These are phyloP conservation scores for Cyaniris semiargus DNA, from an alignment of 2,888 invertebrate species.

Conservation along the genomic window DNA sequence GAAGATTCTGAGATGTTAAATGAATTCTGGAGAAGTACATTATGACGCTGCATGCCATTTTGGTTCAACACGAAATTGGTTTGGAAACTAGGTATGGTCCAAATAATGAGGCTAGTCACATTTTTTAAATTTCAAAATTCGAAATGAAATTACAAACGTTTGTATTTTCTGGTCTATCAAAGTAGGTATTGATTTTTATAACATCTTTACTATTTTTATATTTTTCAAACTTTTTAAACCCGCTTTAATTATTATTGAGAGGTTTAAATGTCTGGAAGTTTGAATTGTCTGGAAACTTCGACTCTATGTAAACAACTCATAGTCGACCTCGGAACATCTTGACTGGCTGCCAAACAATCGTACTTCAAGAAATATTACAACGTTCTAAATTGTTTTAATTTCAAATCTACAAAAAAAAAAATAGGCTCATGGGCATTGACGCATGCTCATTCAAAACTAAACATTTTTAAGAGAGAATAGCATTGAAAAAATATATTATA, in stretches of 20 bases:
- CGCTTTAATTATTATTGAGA: neutral
- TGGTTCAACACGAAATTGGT: no score
- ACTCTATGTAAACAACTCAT: conserved; percentile 6
- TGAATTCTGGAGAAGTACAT: no score
- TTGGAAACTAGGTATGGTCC: no score
- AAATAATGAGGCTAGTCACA: no score
- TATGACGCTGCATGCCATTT: no score
- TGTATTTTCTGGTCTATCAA: no score
- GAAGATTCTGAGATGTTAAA: no score
- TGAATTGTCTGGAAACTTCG: conserved; percentile 16
- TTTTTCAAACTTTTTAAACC: neutral
- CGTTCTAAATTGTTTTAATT: conserved; percentile 6
- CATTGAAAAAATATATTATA: neutral
- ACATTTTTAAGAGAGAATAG: neutral
- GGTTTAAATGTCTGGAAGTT: conserved; percentile 3
- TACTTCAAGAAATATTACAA: conserved; percentile 26
- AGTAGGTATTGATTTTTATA: no score
- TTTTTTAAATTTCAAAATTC: no score
- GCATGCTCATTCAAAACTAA: neutral
- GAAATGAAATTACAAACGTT: no score
- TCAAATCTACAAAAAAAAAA: neutral
- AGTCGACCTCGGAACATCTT: conserved; percentile 17
- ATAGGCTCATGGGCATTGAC: neutral
- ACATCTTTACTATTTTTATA: no score
- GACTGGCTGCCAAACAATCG: conserved; percentile 20